These are phyloP conservation scores for Pitta sordida DNA, from an alignment of 2,113 vertebrate species.

Conservation along the genomic window DNA sequence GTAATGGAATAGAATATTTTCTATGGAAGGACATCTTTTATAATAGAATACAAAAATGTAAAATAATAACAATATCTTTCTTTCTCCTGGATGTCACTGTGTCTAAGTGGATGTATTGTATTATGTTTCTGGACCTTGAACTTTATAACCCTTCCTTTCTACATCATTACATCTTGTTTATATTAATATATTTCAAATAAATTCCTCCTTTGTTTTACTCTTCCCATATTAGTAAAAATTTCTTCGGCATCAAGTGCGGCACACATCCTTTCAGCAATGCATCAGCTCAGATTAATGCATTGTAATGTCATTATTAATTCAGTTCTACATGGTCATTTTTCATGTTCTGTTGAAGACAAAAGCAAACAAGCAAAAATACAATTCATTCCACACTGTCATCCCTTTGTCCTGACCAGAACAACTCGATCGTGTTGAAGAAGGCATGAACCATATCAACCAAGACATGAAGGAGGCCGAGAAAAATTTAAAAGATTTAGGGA, in stretches of 20 bases:
- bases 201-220: constrained; percentile 58
- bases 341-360: constrained; percentile 83
- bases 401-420: constrained; percentile 99
- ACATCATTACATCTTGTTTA: constrained; percentile 59
- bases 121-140: constrained; percentile 48
- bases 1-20: background rate
- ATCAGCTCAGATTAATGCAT: constrained; percentile 73
- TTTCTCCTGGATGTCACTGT: constrained; percentile 67
- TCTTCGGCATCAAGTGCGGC: constrained; percentile 65
- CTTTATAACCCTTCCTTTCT: constrained; percentile 59
- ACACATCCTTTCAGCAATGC: constrained; percentile 67
- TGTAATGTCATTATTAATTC: constrained; percentile 68
- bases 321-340: constrained; percentile 82
- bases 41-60: constrained; percentile 29
- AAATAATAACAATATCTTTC: constrained; percentile 63
- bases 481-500: constrained; percentile 99
- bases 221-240: constrained; percentile 8
- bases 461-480: constrained; percentile 99
- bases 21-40: constrained; percentile 6
- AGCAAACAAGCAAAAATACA: constrained; percentile 74
- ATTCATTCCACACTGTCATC: constrained; percentile 98
- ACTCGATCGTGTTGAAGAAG: constrained; percentile 99
- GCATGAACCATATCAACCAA: constrained; percentile 99
- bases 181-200: constrained; percentile 58
- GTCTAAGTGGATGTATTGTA: constrained; percentile 60